A percentile compares a stretch with the other conserved stretches of the same genome.
Conservation (phyloP, 2,113 vertebrate species). For the Colaptes auratus region DNA sequence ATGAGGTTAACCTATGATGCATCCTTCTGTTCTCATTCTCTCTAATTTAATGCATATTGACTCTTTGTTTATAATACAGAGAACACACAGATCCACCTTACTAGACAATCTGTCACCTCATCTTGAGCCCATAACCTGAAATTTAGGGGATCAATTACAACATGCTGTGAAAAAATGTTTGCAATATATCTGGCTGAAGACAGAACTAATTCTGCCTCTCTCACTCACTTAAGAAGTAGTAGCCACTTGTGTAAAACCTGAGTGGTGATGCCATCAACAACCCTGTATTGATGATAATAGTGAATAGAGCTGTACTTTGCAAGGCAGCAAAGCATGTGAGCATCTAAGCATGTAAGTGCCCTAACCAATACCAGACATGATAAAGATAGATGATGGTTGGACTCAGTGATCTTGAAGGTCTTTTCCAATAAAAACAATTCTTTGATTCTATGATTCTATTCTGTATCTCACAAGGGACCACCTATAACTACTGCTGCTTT, state of each 20-base stretch:
- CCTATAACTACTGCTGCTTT: neutral
- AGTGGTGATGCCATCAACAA: neutral
- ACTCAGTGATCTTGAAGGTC: no score
- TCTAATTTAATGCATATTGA: neutral
- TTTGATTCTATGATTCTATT: no score
- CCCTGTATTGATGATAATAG: fast-evolving
- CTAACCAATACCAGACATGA: no score
- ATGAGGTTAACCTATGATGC: neutral
- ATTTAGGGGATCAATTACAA: neutral
- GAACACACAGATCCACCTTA: neutral
- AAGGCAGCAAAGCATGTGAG: neutral
- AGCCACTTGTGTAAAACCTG: neutral
- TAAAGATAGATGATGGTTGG: no score
- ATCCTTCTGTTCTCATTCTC: neutral
- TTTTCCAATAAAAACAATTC: no score
- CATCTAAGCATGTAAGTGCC: neutral
- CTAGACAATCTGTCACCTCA: neutral
- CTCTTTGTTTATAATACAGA: neutral
- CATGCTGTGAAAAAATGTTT: neutral
- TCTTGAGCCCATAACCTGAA: neutral
- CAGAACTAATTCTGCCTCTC: neutral
- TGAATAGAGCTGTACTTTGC: neutral
- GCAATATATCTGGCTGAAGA: neutral
- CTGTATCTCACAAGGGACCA: neutral
- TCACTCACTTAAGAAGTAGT: neutral